Evolutionary conservation across 2,888 invertebrate genomes (phyloP).

Genomic region (Sicus ferrugineus): DNA sequence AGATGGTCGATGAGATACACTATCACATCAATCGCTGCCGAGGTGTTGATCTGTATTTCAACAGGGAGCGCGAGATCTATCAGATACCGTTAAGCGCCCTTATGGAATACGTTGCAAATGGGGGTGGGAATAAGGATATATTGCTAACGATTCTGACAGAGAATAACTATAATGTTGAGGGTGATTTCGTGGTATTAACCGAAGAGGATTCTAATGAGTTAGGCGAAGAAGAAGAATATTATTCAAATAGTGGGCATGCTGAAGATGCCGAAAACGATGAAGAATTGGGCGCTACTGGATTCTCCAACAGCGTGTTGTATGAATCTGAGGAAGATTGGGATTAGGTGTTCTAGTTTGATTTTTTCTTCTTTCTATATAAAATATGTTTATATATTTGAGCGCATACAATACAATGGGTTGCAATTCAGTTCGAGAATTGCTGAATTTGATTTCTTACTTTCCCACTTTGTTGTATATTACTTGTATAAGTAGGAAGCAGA

Average conservation of each 20-base stretch:
- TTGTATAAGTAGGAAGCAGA: too few species aligned
- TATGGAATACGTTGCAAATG: constrained; percentile 34
- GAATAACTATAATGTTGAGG: constrained; percentile 41
- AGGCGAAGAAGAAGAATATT: constrained; percentile 34
- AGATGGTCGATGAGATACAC: constrained; percentile 63
- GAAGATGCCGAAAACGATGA: constrained; percentile 36
- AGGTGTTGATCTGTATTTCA: constrained; percentile 58
- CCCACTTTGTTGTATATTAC: too few species aligned
- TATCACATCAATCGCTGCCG: constrained; percentile 59
- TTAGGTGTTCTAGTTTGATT: constrained; percentile 28
- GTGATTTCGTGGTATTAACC: constrained; percentile 43
- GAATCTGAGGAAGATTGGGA: constrained; percentile 47
- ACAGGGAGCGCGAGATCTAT: constrained; percentile 52
- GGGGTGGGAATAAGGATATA: constrained; percentile 43
- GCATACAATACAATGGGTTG: too few species aligned
- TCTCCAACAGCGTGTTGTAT: constrained; percentile 27
- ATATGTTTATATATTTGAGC: too few species aligned
- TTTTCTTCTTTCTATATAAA: background rate
- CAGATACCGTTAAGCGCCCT: constrained; percentile 52
- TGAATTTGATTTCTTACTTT: too few species aligned
- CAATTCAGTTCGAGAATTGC: too few species aligned
- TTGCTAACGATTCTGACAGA: constrained; percentile 37
- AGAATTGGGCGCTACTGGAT: constrained; percentile 34
- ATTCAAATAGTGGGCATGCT: constrained; percentile 31
- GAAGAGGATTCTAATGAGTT: constrained; percentile 41